phyloP scores from a whole-genome alignment of 2,113 vertebrate genomes.

The Elanoides forficatus region DNA sequence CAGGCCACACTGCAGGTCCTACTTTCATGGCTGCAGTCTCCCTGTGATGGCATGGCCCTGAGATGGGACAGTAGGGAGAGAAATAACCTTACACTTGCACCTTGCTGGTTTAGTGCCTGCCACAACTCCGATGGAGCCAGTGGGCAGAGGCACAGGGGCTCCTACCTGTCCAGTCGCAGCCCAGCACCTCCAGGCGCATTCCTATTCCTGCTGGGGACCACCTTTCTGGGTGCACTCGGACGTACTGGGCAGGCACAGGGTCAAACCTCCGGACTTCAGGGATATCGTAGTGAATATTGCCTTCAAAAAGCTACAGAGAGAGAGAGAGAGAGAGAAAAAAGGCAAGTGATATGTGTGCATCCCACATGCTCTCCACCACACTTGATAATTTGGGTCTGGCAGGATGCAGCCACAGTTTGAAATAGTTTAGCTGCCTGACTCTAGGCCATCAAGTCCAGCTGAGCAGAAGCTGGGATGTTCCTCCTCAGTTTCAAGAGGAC shows the following conservation, averaged over 20 bases:
- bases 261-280: constrained; percentile 94
- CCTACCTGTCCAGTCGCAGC: constrained; percentile 94
- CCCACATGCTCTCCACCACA: neutral
- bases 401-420: neutral
- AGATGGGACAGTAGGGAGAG: neutral
- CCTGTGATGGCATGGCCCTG: neutral
- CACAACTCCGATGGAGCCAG: neutral
- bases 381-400: neutral
- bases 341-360: neutral
- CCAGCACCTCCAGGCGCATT: constrained; percentile 95
- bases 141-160: neutral
- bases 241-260: constrained; percentile 85
- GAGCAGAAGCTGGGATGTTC: neutral
- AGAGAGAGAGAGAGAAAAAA: neutral
- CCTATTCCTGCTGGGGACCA: constrained; percentile 96
- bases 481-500: neutral
- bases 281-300: constrained; percentile 94
- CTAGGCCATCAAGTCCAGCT: neutral
- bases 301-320: constrained; percentile 87
- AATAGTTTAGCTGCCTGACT: neutral
- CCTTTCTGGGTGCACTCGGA: constrained; percentile 91
- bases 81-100: neutral
- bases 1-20: neutral
- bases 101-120: neutral
- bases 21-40: neutral